These are phyloP conservation scores for Chionis minor DNA, from an alignment of 2,113 vertebrate species.

Conservation along the genomic window DNA sequence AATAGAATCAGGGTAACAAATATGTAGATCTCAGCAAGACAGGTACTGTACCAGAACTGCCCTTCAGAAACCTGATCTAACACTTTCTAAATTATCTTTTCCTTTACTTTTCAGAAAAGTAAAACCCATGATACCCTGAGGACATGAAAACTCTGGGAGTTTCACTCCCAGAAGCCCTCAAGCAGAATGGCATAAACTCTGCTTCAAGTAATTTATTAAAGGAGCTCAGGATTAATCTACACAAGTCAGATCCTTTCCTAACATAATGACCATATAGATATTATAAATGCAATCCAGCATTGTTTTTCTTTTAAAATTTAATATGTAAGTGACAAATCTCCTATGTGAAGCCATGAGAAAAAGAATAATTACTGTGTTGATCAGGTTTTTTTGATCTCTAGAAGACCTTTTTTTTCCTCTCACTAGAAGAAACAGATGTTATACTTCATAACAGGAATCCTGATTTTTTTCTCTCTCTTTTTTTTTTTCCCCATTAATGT, in stretches of 20 bases:
- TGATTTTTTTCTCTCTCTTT: background rate
- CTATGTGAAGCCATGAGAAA: background rate
- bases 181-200: background rate
- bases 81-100: background rate
- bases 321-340: background rate
- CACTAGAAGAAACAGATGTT: background rate
- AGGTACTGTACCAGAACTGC: background rate
- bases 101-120: background rate
- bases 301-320: background rate
- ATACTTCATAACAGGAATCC: background rate
- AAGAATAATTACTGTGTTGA: background rate
- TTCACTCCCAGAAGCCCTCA: background rate
- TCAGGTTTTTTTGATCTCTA: background rate
- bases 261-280: background rate
- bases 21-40: background rate
- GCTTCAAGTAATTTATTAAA: background rate
- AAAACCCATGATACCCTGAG: background rate
- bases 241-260: background rate
- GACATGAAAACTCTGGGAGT: background rate
- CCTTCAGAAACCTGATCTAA: background rate
- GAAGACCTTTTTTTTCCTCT: background rate
- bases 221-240: background rate
- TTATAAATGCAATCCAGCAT: background rate
- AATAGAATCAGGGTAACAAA: background rate
- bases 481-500: background rate